phyloP scores from a whole-genome alignment of 2,888 invertebrate genomes.

The Trissolcus japonicus region DNA sequence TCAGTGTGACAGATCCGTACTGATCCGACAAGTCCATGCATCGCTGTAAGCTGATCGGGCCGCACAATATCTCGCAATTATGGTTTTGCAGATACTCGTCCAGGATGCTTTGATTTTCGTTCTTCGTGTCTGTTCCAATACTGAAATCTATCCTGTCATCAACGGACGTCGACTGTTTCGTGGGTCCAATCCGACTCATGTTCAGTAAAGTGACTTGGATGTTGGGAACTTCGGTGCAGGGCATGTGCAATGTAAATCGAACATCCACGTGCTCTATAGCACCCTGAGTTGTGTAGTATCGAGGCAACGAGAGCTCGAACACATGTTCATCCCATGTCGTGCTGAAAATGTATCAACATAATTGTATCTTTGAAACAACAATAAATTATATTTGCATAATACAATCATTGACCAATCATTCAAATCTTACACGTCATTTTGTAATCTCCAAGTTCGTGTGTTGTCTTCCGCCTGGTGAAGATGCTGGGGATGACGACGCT shows the following conservation, averaged over 20 bases:
- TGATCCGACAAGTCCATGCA: slow-evolving; percentile 91
- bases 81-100: slow-evolving; percentile 90
- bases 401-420: no score
- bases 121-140: slow-evolving; percentile 70
- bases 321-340: slow-evolving; percentile 96
- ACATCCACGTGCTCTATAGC: slow-evolving; percentile 93
- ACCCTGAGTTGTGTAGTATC: slow-evolving; percentile 78
- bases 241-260: slow-evolving; percentile 88
- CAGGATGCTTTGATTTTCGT: slow-evolving; percentile 86
- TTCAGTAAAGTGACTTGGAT: slow-evolving; percentile 86
- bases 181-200: slow-evolving; percentile 81
- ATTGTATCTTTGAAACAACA: no score
- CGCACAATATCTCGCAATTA: slow-evolving; percentile 93
- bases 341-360: slow-evolving; percentile 43
- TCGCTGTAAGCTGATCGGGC: slow-evolving; percentile 88
- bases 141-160: slow-evolving; percentile 78
- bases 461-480: slow-evolving; percentile 82
- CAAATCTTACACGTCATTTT: slow-evolving; percentile 84
- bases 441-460: slow-evolving; percentile 91
- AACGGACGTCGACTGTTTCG: slow-evolving; percentile 75
- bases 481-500: slow-evolving; percentile 90
- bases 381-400: no score
- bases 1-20: slow-evolving; percentile 89
- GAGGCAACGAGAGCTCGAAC: slow-evolving; percentile 90
- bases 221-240: slow-evolving; percentile 85